Base-by-base conservation (phyloP, 2,113 vertebrate genomes). In the Mesocricetus auratus region DNA sequence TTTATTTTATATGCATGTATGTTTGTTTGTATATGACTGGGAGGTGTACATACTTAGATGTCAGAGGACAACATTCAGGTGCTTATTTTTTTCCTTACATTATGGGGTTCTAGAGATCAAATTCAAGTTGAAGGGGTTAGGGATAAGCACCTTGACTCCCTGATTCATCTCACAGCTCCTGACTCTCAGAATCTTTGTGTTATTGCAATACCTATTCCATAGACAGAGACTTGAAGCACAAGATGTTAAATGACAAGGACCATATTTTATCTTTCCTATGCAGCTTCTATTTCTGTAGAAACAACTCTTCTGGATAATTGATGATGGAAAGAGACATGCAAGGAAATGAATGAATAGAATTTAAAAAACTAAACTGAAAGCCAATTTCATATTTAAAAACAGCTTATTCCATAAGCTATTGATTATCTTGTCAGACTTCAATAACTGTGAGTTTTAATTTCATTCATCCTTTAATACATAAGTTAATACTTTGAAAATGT, bases 401-500 rank as follows among this genome's bases (percentile, higher is more conserved):
- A 94, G 50, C 62, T 11, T 64, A 79, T 39, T 45, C 11, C 78
- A 89, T 42, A 42, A 58, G 39, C 26, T 47, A 26, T 13, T 85
- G 47, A 88, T 85, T 89, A 5, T 47, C 94, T 68, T 90, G 24
- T 60, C 13, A 79, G 45, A 75, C 29, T 73, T 75, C 69, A 71
- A 79, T 92, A 82, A 91, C 58, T 82, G 53, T 47, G 2, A 90
- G n/a, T 91, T 16, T 24, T 87, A n/a, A 47, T 66, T 87, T 88
- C 81, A 91, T 21, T 82, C 1, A 62, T 74, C 71, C 12, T 56
- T 66, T 87, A 19, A 11, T 16, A 62, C n/a, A 92, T 12, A 78
- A 81, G 75, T 33, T 21, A 36, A 19, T 93, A 29, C 36, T 71
- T 29, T 9, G 13, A 83, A 96, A 94, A 74, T 83, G 77, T 91